Base-by-base conservation (phyloP, 2,888 invertebrate species). In the Mycalesis mineus region DNA sequence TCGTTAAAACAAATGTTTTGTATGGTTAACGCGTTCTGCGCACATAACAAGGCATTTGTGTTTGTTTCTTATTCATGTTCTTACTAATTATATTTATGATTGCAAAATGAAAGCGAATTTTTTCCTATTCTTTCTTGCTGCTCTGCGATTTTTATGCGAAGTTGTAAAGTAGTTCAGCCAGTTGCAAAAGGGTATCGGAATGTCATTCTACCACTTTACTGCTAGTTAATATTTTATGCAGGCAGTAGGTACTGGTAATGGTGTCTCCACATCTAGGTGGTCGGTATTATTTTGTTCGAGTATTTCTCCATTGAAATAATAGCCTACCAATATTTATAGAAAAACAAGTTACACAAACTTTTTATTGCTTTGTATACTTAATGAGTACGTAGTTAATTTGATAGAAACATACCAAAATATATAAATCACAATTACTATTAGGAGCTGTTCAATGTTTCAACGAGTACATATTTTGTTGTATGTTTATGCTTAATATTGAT, bases 91-190 rank as follows among this genome's bases (percentile, higher is more conserved):
- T 48, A 49, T 40, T 49, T 55, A 48, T 52, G 44, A 42, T 47
- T 47, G 52, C 41, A 36, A 48, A 45, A 50, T 45, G 41, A 59
- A 55, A 51, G 59, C 59, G 59, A 59, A 47, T 47, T 17, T 36
- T 47, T 51, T 41, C 15, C 31, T 13, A 39, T 41, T 54, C 45
- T 47, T 33, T 45, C 44, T 45, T 55, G 48, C 28, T 37, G 81
- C 82, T 73, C 62, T 70, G 84, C 84, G 78, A 82, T 73, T 81
- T 74, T 62, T 47, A 55, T 65, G 65, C 61, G 64, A 63, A 60
- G 40, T 70, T 68, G 66, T 70, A 66, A 72, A 69, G 62, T 64
- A 67, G 60, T 66, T 61, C 60, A 61, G 67, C 66, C n/a, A 56
- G 47, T 56, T 58, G 50, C 58, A 58, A 56, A 39, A 51, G 33